These are phyloP conservation scores for Ivindomyrus marchei DNA, from an alignment of 2,113 vertebrate genomes.

Conservation along the genomic window DNA sequence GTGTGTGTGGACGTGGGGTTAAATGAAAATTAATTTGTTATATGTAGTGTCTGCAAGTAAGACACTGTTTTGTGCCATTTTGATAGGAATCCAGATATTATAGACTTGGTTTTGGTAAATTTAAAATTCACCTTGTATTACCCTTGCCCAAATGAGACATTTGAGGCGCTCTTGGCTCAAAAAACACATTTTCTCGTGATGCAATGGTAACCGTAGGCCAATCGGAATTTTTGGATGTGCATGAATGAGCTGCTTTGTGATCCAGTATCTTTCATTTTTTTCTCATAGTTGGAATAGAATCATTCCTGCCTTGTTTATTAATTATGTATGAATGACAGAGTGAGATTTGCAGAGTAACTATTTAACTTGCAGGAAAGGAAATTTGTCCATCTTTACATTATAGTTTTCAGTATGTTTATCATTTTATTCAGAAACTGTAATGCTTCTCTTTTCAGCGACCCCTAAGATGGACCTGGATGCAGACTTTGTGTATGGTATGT, in stretches of 20 bases:
- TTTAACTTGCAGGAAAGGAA: neutral
- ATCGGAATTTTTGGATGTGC: neutral
- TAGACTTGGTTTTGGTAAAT: neutral
- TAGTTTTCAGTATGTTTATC: neutral
- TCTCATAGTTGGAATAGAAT: neutral
- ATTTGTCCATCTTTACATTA: neutral
- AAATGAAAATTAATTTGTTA: neutral
- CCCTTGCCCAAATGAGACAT: neutral
- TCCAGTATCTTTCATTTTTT: neutral
- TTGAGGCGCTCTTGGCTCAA: neutral
- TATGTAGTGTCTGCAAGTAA: neutral
- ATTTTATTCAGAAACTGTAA: neutral
- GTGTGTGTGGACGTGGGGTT: neutral
- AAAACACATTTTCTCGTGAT: neutral
- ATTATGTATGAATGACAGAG: neutral
- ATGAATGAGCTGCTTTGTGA: neutral
- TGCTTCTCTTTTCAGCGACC: conserved; percentile 32
- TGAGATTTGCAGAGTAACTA: neutral
- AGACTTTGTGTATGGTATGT: conserved; percentile 63
- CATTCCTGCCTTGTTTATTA: neutral
- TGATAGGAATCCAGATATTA: neutral
- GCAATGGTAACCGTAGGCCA: neutral
- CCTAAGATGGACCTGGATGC: conserved; percentile 45
- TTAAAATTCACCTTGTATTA: neutral
- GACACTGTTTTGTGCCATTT: neutral